A percentile compares a stretch with the other conserved stretches of the same genome.
phyloP scores from a whole-genome alignment of 2,888 invertebrate genomes.

The Drosophila aldrichi region DNA sequence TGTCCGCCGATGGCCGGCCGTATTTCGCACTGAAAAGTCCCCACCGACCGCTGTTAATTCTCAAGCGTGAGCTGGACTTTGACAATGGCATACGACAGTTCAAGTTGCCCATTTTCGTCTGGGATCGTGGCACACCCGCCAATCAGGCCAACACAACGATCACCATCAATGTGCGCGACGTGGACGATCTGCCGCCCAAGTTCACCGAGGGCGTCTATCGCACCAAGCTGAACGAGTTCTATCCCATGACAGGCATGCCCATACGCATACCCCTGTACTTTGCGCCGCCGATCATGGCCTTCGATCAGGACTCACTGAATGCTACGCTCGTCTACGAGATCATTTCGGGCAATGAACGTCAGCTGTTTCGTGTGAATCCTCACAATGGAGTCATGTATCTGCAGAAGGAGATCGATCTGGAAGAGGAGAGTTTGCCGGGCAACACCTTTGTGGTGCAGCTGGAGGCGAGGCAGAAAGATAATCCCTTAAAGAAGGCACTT shows the following conservation, averaged over 20 bases:
- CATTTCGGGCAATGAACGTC: conserved; percentile 92
- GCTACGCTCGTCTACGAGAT: conserved; percentile 92
- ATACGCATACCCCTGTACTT: conserved; percentile 91
- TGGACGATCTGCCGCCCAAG: conserved; percentile 93
- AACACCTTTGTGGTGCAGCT: conserved; percentile 91
- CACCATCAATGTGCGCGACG: conserved; percentile 90
- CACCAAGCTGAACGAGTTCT: conserved; percentile 93
- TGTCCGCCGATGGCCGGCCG: conserved; percentile 83
- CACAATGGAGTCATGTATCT: conserved; percentile 91
- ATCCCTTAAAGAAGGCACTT: conserved; percentile 90
- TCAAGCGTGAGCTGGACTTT: conserved; percentile 91
- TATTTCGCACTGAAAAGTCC: conserved; percentile 92
- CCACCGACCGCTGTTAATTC: conserved; percentile 91
- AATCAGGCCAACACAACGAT: conserved; percentile 90
- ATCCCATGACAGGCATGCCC: conserved; percentile 90
- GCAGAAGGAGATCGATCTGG: conserved; percentile 93
- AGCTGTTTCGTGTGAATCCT: conserved; percentile 90
- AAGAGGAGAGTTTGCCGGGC: conserved; percentile 90
- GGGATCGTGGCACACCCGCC: conserved; percentile 93
- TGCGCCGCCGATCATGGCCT: conserved; percentile 90
- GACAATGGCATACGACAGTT: conserved; percentile 93
- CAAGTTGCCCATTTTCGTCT: conserved; percentile 90
- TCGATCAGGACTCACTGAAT: conserved; percentile 93
- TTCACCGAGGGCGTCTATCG: conserved; percentile 93
- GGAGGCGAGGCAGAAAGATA: conserved; percentile 92